These are phyloP conservation scores for Meriones unguiculatus DNA, from an alignment of 2,113 vertebrate genomes.

Conservation along the genomic window DNA sequence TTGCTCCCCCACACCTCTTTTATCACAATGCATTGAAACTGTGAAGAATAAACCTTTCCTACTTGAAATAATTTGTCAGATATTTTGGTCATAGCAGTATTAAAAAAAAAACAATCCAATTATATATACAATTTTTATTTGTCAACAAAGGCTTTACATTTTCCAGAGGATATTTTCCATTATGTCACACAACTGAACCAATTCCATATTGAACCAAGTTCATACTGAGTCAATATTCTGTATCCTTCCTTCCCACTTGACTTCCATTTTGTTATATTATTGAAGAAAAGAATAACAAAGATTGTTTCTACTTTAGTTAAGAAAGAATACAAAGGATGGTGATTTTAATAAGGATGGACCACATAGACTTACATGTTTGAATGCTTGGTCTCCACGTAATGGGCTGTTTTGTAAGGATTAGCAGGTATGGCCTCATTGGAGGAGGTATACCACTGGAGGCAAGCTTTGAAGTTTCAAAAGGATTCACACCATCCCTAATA, in stretches of 20 bases:
- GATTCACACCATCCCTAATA: neutral
- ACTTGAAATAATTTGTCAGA: neutral
- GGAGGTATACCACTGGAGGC: neutral
- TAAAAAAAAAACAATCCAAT: neutral
- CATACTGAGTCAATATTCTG: neutral
- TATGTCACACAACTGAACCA: neutral
- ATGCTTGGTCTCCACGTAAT: neutral
- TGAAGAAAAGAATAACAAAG: neutral
- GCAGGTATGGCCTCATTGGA: too few relatives aligned
- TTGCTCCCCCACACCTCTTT: neutral
- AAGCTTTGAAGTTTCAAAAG: neutral
- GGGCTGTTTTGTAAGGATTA: neutral
- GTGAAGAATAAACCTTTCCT: neutral
- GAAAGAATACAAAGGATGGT: neutral
- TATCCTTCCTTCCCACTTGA: neutral
- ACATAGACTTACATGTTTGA: neutral
- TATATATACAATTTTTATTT: neutral
- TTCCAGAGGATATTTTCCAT: neutral
- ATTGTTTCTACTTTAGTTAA: neutral
- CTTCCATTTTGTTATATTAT: neutral
- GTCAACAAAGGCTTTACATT: neutral
- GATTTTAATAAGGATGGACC: neutral
- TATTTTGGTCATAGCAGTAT: neutral
- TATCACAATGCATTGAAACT: neutral
- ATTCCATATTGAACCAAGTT: neutral